phyloP scores from a whole-genome alignment of 2,888 invertebrate genomes.

The Cotesia congregata region DNA sequence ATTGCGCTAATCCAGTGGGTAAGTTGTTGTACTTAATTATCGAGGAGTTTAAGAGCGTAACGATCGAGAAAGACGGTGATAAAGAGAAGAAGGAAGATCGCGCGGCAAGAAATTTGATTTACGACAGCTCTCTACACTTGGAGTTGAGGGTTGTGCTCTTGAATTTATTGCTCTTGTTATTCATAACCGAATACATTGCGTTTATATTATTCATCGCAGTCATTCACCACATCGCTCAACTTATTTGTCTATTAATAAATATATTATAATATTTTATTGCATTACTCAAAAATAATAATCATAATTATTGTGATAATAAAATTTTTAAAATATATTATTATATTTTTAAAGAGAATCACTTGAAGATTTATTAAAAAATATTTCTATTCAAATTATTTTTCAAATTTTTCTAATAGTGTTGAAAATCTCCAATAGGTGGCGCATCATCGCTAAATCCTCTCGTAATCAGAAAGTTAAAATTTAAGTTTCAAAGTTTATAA shows the following conservation, averaged over 20 bases:
- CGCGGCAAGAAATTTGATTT: slow-evolving; percentile 37
- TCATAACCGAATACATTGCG: slow-evolving; percentile 37
- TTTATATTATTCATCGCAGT: neutral
- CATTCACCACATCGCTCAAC: slow-evolving; percentile 6
- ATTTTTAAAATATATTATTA: too few relatives aligned
- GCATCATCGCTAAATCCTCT: too few relatives aligned
- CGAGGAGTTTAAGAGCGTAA: slow-evolving; percentile 5
- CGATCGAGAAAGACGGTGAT: slow-evolving; percentile 21
- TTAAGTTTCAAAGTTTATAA: too few relatives aligned
- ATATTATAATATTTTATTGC: neutral
- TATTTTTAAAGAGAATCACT: too few relatives aligned
- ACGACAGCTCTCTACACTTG: slow-evolving; percentile 40
- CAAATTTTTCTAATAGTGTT: too few relatives aligned
- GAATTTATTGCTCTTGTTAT: slow-evolving; percentile 48
- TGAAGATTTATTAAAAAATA: too few relatives aligned
- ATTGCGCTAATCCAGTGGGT: neutral
- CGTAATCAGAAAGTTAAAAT: too few relatives aligned
- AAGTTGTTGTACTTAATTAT: neutral
- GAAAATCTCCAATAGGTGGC: too few relatives aligned
- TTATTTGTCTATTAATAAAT: slow-evolving; percentile 1
- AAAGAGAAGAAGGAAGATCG: neutral
- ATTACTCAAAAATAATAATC: neutral
- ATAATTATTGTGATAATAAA: neutral
- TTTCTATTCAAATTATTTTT: too few relatives aligned
- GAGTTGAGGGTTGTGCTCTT: slow-evolving; percentile 42